phyloP scores from a whole-genome alignment of 2,888 invertebrate genomes.

The Cheilosia variabilis region DNA sequence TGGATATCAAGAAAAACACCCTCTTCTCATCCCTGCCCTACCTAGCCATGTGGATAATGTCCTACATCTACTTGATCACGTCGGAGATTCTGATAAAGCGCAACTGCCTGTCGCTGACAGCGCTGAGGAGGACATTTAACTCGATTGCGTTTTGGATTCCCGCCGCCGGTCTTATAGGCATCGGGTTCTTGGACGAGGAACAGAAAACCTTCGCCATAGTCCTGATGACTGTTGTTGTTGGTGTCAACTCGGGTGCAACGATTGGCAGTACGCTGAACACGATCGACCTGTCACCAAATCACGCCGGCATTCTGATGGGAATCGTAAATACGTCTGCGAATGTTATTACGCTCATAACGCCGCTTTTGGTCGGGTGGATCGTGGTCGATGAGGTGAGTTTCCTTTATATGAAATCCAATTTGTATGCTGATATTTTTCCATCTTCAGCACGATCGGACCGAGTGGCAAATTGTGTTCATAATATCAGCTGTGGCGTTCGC shows the following conservation, averaged over 20 bases:
- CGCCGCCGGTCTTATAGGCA: conserved; percentile 84
- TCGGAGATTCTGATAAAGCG: conserved; percentile 83
- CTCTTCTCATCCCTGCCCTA: conserved; percentile 85
- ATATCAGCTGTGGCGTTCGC: conserved; percentile 85
- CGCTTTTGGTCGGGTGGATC: conserved; percentile 85
- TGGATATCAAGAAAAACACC: conserved; percentile 86
- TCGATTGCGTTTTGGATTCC: conserved; percentile 84
- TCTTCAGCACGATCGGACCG: conserved; percentile 80
- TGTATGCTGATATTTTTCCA: not conserved
- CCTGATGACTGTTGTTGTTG: conserved; percentile 85
- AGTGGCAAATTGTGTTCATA: conserved; percentile 86
- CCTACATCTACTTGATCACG: conserved; percentile 84
- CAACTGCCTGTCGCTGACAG: conserved; percentile 81
- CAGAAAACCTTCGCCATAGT: conserved; percentile 83
- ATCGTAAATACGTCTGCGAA: conserved; percentile 87
- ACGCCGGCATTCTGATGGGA: conserved; percentile 89
- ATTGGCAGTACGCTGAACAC: conserved; percentile 87
- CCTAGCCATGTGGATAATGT: conserved; percentile 84
- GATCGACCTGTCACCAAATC: conserved; percentile 88
- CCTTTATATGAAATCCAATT: too few species aligned
- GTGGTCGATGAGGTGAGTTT: conserved; percentile 85
- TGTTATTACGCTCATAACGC: conserved; percentile 86
- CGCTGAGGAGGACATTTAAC: conserved; percentile 79
- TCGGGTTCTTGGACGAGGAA: conserved; percentile 84
- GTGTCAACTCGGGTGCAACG: conserved; percentile 85